Evolutionary conservation across 2,888 invertebrate species (phyloP), one percentile per base, ranked within the genome.

Genomic region (Liodrosophila aerea): DNA sequence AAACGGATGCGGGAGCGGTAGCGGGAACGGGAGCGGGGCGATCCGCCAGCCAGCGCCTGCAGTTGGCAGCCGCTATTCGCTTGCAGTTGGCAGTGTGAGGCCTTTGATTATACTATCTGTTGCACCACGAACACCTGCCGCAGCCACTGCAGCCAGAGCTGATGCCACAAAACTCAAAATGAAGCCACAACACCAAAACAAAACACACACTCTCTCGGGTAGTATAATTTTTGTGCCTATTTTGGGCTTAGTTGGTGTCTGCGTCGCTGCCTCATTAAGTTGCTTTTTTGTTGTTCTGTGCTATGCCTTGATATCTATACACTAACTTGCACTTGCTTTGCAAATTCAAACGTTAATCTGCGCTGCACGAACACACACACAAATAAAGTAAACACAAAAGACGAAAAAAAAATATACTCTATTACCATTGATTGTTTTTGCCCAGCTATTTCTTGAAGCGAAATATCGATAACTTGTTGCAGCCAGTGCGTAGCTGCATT

Each of bases 391-490:
- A 66, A 72, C 50, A 59, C 16, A 51, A 50, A 36, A 12, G 41
- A 51, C 33, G 34, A 27, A 43, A 22, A 56, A 53, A 65, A 61
- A 51, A 64, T 46, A 46, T 58, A 37, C 59, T 45, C 36, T 64
- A 53, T 31, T 29, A 46, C 41, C 67, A 69, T 71, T 69, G 45
- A 46, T 46, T 70, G 68, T 65, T 64, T 67, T 68, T 68, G 53
- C 53, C 52, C 56, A 34, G 51, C 16, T 45, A 30, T 34, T 47
- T 40, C 34, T 22, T 41, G 16, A 16, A 4, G 5, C 22, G 9
- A 9, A 29, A 16, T 67, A 70, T 70, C 70, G 70, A 70, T 70
- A 67, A 45, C 69, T 71, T 71, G 67, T 73, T 71, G 73, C 63
- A 33, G 22, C 22, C 5, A 22, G 5, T 22, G 22, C 22, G 22